Percentiles rank a stretch among this genome's conserved stretches.
These are phyloP conservation scores for Bhutanitis thaidina DNA, from an alignment of 2,888 invertebrate species.

Conservation along the genomic window DNA sequence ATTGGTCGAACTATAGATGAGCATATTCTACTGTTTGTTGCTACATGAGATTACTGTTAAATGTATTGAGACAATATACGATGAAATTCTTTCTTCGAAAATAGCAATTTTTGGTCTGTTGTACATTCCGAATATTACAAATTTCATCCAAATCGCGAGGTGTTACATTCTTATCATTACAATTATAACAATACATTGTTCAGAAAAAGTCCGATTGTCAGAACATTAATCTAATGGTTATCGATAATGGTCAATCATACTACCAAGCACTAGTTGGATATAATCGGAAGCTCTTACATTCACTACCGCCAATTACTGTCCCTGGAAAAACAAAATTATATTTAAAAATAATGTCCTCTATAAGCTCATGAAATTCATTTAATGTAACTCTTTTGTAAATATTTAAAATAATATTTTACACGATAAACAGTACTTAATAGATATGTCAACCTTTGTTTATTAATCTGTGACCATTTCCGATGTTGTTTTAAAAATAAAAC, in stretches of 20 bases:
- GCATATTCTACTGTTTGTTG: conserved; percentile 1
- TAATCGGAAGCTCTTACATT: conserved; percentile 21
- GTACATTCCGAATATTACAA: conserved; percentile 28
- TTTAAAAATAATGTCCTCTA: conserved; percentile 11
- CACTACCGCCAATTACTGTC: conserved; percentile 17
- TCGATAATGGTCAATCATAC: conserved; percentile 35
- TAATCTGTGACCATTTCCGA: conserved; percentile 11
- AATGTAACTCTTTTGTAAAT: conserved; percentile 18
- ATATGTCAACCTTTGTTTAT: conserved; percentile 14
- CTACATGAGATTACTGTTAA: conserved; percentile 15
- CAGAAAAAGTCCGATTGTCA: conserved; percentile 28
- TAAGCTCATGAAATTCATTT: conserved; percentile 22
- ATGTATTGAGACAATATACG: conserved; percentile 6
- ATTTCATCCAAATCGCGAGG: conserved; percentile 36
- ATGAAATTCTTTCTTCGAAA: conserved; percentile 28
- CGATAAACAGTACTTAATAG: conserved; percentile 22
- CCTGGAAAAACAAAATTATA: conserved; percentile 9
- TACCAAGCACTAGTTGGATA: conserved; percentile 34
- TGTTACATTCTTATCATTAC: conserved; percentile 17
- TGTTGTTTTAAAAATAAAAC: conserved; percentile 13
- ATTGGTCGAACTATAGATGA: conserved; percentile 8
- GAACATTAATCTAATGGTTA: conserved; percentile 29
- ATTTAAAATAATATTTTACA: conserved; percentile 24
- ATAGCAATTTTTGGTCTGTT: conserved; percentile 32
- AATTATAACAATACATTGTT: conserved; percentile 26